phyloP scores from a whole-genome alignment of 2,888 invertebrate species.

The Frankliniella intonsa region DNA sequence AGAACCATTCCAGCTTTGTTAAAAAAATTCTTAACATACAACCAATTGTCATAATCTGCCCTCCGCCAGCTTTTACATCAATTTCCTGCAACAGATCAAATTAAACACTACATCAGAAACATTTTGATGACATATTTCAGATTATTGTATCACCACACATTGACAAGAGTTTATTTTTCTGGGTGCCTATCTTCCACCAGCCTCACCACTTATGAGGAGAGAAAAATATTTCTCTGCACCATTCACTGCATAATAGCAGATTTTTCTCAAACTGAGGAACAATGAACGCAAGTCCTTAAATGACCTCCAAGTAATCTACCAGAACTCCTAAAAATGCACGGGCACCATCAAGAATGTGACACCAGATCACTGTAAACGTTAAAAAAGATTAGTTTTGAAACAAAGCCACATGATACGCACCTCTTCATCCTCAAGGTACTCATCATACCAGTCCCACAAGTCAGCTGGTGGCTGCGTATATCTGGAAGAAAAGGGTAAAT shows the following conservation, averaged over 20 bases:
- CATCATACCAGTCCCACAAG: slow-evolving; percentile 94
- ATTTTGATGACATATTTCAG: background rate
- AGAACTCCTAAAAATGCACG: background rate
- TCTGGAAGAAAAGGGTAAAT: slow-evolving; percentile 49
- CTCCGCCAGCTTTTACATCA: slow-evolving; percentile 97
- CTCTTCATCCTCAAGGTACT: slow-evolving; percentile 94
- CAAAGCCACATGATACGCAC: slow-evolving; percentile 49
- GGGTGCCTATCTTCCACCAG: background rate
- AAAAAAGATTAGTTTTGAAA: slow-evolving; percentile 7
- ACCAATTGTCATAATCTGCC: slow-evolving; percentile 88
- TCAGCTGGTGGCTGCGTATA: slow-evolving; percentile 95
- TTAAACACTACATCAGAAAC: background rate
- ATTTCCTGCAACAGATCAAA: slow-evolving; percentile 58
- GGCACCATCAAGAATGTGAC: background rate
- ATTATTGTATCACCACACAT: background rate
- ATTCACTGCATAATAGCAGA: background rate
- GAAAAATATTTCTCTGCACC: background rate
- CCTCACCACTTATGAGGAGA: slow-evolving; percentile 23
- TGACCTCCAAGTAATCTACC: slow-evolving; percentile 4
- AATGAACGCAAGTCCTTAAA: slow-evolving; percentile 26
- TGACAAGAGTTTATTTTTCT: background rate
- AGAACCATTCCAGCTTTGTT: slow-evolving; percentile 97
- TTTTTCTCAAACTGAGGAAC: slow-evolving; percentile 27
- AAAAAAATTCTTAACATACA: slow-evolving; percentile 88
- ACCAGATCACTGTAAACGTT: background rate